Evolutionary conservation across 2,888 invertebrate genomes (phyloP).

Genomic region (Drosophila buzzatii): DNA sequence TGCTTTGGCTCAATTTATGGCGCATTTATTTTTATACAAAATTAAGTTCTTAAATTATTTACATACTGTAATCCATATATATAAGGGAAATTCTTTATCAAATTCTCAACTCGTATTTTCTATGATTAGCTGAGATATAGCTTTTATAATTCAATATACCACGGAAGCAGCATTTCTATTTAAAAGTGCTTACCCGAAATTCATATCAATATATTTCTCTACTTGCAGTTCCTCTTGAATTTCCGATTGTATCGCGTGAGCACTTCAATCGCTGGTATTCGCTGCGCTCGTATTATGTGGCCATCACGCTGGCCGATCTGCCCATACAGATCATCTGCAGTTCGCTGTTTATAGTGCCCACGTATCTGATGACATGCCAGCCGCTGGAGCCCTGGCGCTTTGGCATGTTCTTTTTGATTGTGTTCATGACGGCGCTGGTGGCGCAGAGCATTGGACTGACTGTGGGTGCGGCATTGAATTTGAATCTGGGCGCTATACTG

Average conservation of each 20-base stretch:
- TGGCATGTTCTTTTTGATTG: slow-evolving; percentile 89
- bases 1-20: too few relatives aligned
- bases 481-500: slow-evolving; percentile 95
- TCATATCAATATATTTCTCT: neutral
- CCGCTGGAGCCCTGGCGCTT: slow-evolving; percentile 91
- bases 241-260: slow-evolving; percentile 92
- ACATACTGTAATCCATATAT: too few relatives aligned
- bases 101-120: too few relatives aligned
- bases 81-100: too few relatives aligned
- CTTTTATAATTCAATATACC: too few relatives aligned
- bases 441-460: slow-evolving; percentile 94
- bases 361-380: slow-evolving; percentile 95
- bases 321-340: slow-evolving; percentile 93
- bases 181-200: neutral
- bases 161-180: too few relatives aligned
- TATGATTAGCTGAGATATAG: too few relatives aligned
- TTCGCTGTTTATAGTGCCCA: slow-evolving; percentile 90
- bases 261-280: slow-evolving; percentile 97
- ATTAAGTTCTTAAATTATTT: too few relatives aligned
- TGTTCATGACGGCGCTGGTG: slow-evolving; percentile 92
- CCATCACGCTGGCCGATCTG: slow-evolving; percentile 92
- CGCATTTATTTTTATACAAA: neutral
- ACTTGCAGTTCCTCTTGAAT: slow-evolving; percentile 91
- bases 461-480: slow-evolving; percentile 92
- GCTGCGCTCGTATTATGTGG: slow-evolving; percentile 92